Base-by-base conservation (phyloP, 2,888 invertebrate genomes). In the Unio pictorum region DNA sequence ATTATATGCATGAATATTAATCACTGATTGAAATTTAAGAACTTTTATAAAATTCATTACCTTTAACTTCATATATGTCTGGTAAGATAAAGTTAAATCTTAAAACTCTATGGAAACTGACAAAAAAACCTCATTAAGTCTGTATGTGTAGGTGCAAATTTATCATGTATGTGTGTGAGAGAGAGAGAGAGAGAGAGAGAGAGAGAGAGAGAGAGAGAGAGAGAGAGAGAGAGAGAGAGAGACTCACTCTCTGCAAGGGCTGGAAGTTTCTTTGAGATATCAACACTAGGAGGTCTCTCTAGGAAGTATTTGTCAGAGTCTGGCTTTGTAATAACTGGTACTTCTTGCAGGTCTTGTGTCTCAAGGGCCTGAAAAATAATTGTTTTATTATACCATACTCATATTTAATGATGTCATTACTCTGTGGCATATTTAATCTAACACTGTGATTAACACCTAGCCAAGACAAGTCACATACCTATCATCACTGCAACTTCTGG, bases 241-340 rank as follows among this genome's bases (percentile, higher is more conserved):
- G 11, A 62, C 86, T 81, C 75, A 86, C 86, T 81, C 61, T 88
- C 88, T 30, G 86, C 82, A 17, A 87, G 78, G 20, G 80, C 82
- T 45, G 73, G 68, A 18, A 69, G n/a, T 62, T 63, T 74, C 59
- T 66, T 83, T 28, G 76, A 65, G 5, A 64, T 57, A 5, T 79
- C 81, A 4, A 71, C 57, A 70, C 78, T 82, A 4, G 78, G 76
- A 0, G 83, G 76, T 55, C 81, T 74, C 64, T 84, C 80, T 56
- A 75, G 72, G 72, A 89, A 88, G 68, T 87, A 88, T 66, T 85
- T 86, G 66, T 89, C 85, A 1, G 86, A 82, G 64, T 89, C 89
- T 0, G 89, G 88, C 72, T 86, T 87, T 11, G 74, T 71, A 26
- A 87, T 73, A n/a, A 72, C 74, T 55, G 81, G 78, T 4, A 85